Conservation (phyloP, 2,113 vertebrate genomes). For the Thryonomys swinderianus region DNA sequence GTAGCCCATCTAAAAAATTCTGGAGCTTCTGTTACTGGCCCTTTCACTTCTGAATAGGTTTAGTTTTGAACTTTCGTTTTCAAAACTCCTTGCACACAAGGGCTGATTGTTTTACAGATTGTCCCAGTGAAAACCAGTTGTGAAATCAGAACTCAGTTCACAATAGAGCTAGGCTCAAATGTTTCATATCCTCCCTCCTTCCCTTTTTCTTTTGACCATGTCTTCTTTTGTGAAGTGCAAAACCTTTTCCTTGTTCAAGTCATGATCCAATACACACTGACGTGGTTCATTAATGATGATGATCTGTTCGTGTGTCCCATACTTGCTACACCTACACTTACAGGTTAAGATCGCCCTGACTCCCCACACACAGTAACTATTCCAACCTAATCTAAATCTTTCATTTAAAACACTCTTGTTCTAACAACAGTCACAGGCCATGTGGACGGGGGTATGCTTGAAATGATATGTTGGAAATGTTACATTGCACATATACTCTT, state of each 20-base stretch:
- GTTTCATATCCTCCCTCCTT: background rate
- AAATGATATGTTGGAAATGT: background rate
- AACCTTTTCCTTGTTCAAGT: constrained; percentile 23
- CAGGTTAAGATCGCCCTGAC: background rate
- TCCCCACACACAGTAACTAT: background rate
- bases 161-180: background rate
- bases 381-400: background rate
- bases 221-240: background rate
- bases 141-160: background rate
- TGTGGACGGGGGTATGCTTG: background rate
- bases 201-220: background rate
- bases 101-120: background rate
- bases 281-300: background rate
- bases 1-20: background rate
- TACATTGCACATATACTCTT: background rate
- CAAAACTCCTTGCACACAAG: background rate
- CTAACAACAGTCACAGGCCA: background rate
- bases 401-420: background rate
- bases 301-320: background rate
- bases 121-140: background rate
- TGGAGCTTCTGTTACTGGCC: constrained; percentile 10
- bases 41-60: background rate
- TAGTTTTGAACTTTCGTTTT: background rate
- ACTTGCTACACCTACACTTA: background rate
- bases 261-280: background rate